Conservation (phyloP, 2,888 invertebrate genomes). For the Strigamia maritima region DNA sequence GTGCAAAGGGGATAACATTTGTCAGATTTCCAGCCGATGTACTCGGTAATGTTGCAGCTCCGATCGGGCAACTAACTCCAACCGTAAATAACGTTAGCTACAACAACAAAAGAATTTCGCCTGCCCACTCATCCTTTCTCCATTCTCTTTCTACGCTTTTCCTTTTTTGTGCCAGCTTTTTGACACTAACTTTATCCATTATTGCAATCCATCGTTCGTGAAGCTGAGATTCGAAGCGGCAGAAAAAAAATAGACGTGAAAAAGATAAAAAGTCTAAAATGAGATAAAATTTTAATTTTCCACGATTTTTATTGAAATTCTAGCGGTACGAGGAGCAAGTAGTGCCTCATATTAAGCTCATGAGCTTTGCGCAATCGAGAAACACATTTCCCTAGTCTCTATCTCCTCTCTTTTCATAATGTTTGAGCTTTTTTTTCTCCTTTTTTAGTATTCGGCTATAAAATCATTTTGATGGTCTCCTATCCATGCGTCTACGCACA, state of each 20-base stretch:
- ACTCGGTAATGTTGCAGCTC: conserved; percentile 27
- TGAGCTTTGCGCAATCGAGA: conserved; percentile 5
- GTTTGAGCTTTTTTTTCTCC: not conserved
- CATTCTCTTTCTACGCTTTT: not conserved
- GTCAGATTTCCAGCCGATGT: conserved; percentile 29
- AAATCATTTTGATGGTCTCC: conserved; percentile 29
- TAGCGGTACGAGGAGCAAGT: not conserved
- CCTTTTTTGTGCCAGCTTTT: not conserved
- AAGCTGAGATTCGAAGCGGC: conserved; percentile 12
- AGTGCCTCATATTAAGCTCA: not conserved
- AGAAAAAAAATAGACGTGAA: not conserved
- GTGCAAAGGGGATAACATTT: conserved; percentile 17
- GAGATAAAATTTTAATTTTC: not conserved
- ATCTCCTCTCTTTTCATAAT: conserved; percentile 13
- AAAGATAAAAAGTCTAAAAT: not conserved
- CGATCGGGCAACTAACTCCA: conserved; percentile 5
- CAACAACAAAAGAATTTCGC: conserved; percentile 24
- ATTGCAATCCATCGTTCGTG: conserved; percentile 21
- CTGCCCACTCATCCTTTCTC: conserved; percentile 25
- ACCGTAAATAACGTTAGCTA: conserved; percentile 29
- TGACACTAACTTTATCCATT: conserved; percentile 12
- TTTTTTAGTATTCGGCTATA: conserved; percentile 21
- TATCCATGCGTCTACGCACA: not conserved
- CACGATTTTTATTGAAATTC: conserved; percentile 17
- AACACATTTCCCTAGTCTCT: conserved; percentile 13